phyloP scores from a whole-genome alignment of 2,888 invertebrate species.

The Amiota mariae region DNA sequence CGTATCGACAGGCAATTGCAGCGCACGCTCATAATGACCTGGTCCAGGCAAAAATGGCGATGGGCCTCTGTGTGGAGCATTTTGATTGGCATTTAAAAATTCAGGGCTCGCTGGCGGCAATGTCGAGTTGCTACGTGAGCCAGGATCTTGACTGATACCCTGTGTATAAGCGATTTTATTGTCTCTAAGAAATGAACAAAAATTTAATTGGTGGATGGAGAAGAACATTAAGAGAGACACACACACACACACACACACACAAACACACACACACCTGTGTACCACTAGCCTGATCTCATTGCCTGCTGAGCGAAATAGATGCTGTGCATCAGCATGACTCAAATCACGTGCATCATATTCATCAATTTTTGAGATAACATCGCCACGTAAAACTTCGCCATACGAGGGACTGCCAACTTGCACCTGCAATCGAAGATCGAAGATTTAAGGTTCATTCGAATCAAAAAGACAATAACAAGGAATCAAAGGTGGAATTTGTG shows the following conservation, averaged over 20 bases:
- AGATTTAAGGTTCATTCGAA: not conserved
- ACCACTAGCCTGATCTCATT: slow-evolving; percentile 86
- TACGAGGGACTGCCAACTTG: slow-evolving; percentile 89
- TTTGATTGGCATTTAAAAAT: slow-evolving; percentile 42
- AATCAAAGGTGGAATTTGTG: not conserved
- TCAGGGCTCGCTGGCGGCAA: slow-evolving; percentile 65
- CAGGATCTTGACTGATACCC: slow-evolving; percentile 72
- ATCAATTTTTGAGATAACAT: slow-evolving; percentile 91
- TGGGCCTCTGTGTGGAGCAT: slow-evolving; percentile 75
- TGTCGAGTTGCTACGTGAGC: slow-evolving; percentile 74
- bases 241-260: slow-evolving; percentile 76
- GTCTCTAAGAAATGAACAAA: slow-evolving; percentile 67
- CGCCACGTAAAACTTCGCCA: slow-evolving; percentile 88
- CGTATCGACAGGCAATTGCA: slow-evolving; percentile 70
- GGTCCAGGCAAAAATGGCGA: slow-evolving; percentile 77
- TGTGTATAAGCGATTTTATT: slow-evolving; percentile 73
- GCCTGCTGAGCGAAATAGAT: slow-evolving; percentile 86
- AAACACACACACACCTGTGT: slow-evolving; percentile 82
- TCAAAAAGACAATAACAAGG: not conserved
- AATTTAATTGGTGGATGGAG: not conserved
- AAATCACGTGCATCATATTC: slow-evolving; percentile 91
- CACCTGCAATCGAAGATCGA: slow-evolving; percentile 77
- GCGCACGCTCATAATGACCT: slow-evolving; percentile 72
- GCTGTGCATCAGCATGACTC: slow-evolving; percentile 93
- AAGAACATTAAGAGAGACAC: not conserved